Percentiles rank a stretch among this genome's conserved stretches.
Evolutionary conservation across 1,140 invertebrate genomes (phyloP).

Genomic region (Cylas formicarius): DNA sequence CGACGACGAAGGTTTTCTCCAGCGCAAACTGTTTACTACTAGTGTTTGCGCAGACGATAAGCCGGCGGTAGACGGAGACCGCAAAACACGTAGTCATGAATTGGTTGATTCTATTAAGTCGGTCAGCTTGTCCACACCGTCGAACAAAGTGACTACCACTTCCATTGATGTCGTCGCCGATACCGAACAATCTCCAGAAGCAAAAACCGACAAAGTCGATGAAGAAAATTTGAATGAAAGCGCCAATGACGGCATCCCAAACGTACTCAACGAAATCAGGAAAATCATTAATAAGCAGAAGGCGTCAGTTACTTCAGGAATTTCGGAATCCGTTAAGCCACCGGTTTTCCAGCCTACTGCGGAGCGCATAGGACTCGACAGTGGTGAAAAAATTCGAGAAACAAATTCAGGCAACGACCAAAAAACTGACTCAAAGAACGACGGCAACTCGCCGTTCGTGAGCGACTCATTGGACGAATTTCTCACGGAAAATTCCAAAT

Average conservation of each 20-base stretch:
- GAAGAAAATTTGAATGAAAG: too few relatives aligned
- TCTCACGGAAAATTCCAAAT: conserved; percentile 27
- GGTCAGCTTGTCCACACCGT: too few relatives aligned
- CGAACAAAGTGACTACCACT: too few relatives aligned
- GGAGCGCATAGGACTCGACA: neutral
- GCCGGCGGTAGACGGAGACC: neutral
- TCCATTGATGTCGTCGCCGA: too few relatives aligned
- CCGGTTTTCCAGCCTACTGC: conserved; percentile 6
- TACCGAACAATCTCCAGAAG: too few relatives aligned
- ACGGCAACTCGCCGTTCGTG: conserved; percentile 32
- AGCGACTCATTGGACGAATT: conserved; percentile 34
- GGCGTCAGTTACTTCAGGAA: neutral
- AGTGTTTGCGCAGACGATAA: neutral
- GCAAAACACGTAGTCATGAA: neutral
- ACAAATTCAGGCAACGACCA: neutral
- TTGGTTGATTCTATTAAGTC: too few relatives aligned
- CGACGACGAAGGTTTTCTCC: neutral
- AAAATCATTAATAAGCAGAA: conserved; percentile 25
- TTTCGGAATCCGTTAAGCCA: neutral
- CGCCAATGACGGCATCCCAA: conserved; percentile 7
- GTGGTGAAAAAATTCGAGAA: neutral
- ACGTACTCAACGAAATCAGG: conserved; percentile 23
- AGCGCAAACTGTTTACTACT: neutral
- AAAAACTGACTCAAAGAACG: conserved; percentile 10
- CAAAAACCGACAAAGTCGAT: too few relatives aligned